Evolutionary conservation across 1,140 invertebrate species (phyloP), one percentile per base, ranked within the genome.

Genomic region (Heliconius melpomene): DNA sequence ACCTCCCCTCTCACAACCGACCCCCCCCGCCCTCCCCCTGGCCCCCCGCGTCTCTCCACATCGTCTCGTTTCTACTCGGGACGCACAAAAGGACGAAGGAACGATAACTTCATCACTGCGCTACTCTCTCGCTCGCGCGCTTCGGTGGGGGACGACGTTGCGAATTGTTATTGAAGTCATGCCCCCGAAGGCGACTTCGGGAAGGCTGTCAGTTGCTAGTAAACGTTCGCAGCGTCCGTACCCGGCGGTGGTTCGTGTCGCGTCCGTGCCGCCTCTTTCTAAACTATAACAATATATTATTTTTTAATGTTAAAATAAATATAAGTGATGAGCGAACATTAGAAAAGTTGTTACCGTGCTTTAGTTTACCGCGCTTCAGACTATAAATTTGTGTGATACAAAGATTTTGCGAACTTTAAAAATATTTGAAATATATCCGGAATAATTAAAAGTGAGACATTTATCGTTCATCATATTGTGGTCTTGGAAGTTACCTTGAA

Each of bases 151-250:
- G 93, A 93, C 93, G 91, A 94, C 91, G 91, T 94, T 94, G 93
- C 93, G 93, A 94, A 94, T 94, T 94, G 93, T 94, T 94, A 94
- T 94, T 93, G 93, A 93, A 94, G 93, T 94, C 93, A 93, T 93
- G 91, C 91, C 93, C 93, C 93, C 91, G 91, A 93, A 94, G 93
- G 92, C 93, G 92, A 94, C 91, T 93, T 93, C 91, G 91, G 93
- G 93, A 94, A 93, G 93, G 91, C 93, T 93, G 91, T 94, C 93
- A 94, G 93, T 94, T 92, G 92, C 88, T 92, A 88, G 88, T 92
- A 93, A 93, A 93, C 91, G 92, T 89, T 89, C 91, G 86, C 86
- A 91, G 92, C 91, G 93, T 90, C 88, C 88, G 89, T 89, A 93
- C 93, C 86, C 87, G 86, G 88, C 90, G 87, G 87, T 88, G 86